Evolutionary conservation across 2,797 vertebrate genomes (phyloP).

Genomic region (Danio aesculapii): DNA sequence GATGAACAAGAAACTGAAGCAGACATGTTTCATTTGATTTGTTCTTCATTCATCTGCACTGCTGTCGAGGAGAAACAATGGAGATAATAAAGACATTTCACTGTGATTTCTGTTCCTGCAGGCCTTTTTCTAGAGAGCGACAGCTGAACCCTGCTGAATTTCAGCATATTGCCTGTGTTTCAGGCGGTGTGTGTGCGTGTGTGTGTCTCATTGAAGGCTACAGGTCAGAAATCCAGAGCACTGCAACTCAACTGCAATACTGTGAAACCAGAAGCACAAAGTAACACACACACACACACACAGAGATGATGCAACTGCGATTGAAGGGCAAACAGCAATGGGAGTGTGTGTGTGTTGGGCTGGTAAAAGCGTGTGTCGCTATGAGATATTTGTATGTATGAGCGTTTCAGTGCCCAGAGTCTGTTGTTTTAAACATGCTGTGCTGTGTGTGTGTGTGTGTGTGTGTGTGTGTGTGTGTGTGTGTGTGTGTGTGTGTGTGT

Average conservation of each 20-base stretch:
- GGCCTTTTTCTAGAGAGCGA: constrained; percentile 18
- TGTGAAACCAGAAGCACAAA: too few relatives aligned
- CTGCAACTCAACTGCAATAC: too few relatives aligned
- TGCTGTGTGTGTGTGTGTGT: not conserved
- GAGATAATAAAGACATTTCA: constrained; percentile 15
- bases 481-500: constrained; percentile 8
- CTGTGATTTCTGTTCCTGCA: not conserved
- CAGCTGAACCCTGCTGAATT: constrained; percentile 11
- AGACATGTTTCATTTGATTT: not conserved
- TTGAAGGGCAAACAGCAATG: constrained; percentile 36
- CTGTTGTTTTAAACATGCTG: constrained; percentile 21
- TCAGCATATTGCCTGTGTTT: not conserved
- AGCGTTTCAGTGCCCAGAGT: constrained; percentile 31
- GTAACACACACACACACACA: not conserved
- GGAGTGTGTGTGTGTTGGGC: constrained; percentile 22
- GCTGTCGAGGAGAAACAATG: not conserved
- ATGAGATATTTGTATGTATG: constrained; percentile 37
- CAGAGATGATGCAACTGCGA: constrained; percentile 50
- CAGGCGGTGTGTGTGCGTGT: too few relatives aligned
- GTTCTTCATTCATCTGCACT: constrained; percentile 22
- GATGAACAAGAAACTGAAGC: too few relatives aligned
- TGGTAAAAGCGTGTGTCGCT: constrained; percentile 20
- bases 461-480: constrained; percentile 10
- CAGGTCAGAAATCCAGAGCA: too few relatives aligned
- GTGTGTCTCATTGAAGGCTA: too few relatives aligned